These are phyloP conservation scores for Anguilla rostrata DNA, from an alignment of 2,113 vertebrate genomes.

Conservation along the genomic window DNA sequence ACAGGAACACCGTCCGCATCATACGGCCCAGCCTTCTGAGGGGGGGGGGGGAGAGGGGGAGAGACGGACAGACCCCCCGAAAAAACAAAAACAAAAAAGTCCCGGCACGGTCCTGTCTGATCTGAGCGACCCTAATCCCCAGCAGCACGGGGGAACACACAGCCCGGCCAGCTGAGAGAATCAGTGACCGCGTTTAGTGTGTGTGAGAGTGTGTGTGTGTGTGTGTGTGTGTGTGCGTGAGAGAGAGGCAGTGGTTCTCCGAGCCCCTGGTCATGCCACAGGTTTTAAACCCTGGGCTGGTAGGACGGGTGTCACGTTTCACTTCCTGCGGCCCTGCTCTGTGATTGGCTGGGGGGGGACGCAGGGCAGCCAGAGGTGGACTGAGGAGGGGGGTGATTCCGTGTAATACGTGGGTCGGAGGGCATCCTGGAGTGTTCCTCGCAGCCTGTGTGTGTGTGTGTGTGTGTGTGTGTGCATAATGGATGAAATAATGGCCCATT, in stretches of 20 bases:
- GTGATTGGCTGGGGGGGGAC: slow-evolving; percentile 55
- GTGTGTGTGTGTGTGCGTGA: slow-evolving; percentile 36
- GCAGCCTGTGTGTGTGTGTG: slow-evolving; percentile 34
- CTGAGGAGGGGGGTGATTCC: slow-evolving; percentile 57
- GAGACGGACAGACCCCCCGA: not conserved
- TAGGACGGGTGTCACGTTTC: slow-evolving; percentile 66
- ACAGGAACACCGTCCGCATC: slow-evolving; percentile 70
- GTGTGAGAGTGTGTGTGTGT: slow-evolving; percentile 38
- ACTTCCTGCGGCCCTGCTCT: slow-evolving; percentile 55
- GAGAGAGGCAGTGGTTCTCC: slow-evolving; percentile 51
- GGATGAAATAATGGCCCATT: slow-evolving; percentile 69
- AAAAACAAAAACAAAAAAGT: slow-evolving; percentile 24
- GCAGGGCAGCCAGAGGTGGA: slow-evolving; percentile 45
- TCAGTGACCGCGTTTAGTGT: not conserved
- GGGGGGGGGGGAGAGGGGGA: too few species aligned
- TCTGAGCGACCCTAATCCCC: slow-evolving; percentile 46
- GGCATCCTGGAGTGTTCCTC: slow-evolving; percentile 39
- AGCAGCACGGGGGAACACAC: slow-evolving; percentile 38
- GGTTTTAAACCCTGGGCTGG: slow-evolving; percentile 57
- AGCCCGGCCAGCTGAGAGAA: slow-evolving; percentile 16
- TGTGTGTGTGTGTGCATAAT: slow-evolving; percentile 14
- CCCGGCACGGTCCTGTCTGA: not conserved
- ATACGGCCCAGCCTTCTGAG: slow-evolving; percentile 48
- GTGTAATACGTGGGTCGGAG: slow-evolving; percentile 61
- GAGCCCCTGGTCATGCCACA: slow-evolving; percentile 51